Evolutionary conservation across 2,888 invertebrate genomes (phyloP).

Genomic region (Synergus gifuensis): DNA sequence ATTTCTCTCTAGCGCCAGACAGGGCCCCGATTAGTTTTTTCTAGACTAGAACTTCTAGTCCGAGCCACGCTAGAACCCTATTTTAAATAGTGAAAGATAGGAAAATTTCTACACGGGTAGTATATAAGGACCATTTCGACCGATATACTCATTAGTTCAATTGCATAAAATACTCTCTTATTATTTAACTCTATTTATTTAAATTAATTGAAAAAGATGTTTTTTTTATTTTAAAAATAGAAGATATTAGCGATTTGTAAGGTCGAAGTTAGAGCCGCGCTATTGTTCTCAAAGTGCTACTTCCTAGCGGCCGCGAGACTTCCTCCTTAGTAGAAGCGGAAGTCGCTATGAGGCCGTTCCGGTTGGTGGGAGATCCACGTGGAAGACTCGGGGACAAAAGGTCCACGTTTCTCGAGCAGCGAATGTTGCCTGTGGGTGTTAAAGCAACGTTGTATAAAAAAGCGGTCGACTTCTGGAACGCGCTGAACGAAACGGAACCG

Average conservation of each 20-base stretch:
- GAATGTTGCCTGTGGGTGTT: neutral
- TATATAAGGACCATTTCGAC: too few relatives aligned
- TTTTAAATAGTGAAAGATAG: too few relatives aligned
- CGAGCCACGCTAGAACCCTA: too few relatives aligned
- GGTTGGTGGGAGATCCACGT: conserved; percentile 16
- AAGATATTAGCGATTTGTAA: neutral
- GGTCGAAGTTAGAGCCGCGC: neutral
- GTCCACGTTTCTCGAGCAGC: neutral
- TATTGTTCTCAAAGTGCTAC: neutral
- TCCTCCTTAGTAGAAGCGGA: conserved; percentile 15
- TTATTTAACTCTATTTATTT: too few relatives aligned
- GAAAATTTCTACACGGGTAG: too few relatives aligned
- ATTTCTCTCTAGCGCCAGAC: too few relatives aligned
- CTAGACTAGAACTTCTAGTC: too few relatives aligned
- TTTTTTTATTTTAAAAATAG: too few relatives aligned
- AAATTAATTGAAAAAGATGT: too few relatives aligned
- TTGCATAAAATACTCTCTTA: too few relatives aligned
- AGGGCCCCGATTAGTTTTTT: too few relatives aligned
- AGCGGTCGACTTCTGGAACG: conserved; percentile 35
- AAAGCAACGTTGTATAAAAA: conserved; percentile 10
- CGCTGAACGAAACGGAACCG: conserved; percentile 46
- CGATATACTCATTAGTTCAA: too few relatives aligned
- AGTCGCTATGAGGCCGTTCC: conserved; percentile 24
- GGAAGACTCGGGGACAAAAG: conserved; percentile 14
- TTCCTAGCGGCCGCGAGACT: conserved; percentile 24